Base-by-base conservation (phyloP, 1,140 invertebrate species). In the Nasonia giraulti region DNA sequence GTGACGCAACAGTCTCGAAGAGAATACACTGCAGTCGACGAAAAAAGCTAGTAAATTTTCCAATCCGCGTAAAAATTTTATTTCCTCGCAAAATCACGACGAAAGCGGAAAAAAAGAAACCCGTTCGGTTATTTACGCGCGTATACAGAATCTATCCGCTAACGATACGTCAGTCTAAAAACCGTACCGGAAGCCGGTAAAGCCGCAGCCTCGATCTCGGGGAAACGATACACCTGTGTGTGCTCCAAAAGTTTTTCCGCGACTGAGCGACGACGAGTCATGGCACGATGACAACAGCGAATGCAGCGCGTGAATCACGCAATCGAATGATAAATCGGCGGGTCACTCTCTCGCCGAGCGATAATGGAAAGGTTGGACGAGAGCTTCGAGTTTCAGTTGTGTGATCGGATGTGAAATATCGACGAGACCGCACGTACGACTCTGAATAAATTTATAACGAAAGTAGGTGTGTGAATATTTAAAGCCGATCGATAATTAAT, bases 311-410 rank as follows among this genome's bases (percentile, higher is more conserved):
- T 82, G 81, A 82, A 82, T 82, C 81, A 82, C 66, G 80, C 81
- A 82, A 82, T 66, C 73, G 81, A 82, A 68, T 76, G 81, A 82
- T 82, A 75, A 82, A 75, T 75, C 50, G 17, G 33, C 27, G 27
- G 40, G 20, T 44, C 40, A 10, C 50, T 17, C 14, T 20, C 14
- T 20, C 5, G 50, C 0, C 11, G 50, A 33, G 73, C 62, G 80
- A 82, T 76, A 82, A 76, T 82, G 50, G 27, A 82, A 82, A 44
- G 17, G 40, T 44, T 44, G 6, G 40, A 8, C 40, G 40, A 8
- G 40, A 44, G 40, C 40, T 44, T 44, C 7, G 10, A 10, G 40
- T 10, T 10, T 44, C 40, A 44, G 33, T 44, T 44, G 7, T 37
- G 8, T 11, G 10, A 44, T 44, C 8, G 1, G 40, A 44, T 44